These are phyloP conservation scores for Trachelus iudaicus DNA, from an alignment of 2,888 invertebrate species.

Conservation along the genomic window DNA sequence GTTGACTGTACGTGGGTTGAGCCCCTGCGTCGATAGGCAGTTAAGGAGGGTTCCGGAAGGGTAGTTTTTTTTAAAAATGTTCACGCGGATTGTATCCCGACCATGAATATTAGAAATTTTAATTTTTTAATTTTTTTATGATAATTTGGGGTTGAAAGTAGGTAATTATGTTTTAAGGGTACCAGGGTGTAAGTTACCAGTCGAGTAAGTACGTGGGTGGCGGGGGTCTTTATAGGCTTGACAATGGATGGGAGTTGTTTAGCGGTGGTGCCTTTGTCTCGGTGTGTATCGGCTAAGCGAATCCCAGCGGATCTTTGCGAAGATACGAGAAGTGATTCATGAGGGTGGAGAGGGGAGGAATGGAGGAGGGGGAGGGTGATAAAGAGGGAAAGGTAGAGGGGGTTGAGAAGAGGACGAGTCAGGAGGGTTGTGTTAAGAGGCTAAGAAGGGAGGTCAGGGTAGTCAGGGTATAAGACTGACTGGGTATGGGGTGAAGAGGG, in stretches of 20 bases:
- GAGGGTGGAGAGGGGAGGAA: conserved; percentile 4
- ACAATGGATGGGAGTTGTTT: conserved; percentile 17
- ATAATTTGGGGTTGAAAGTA: no score
- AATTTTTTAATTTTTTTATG: no score
- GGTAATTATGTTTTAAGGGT: no score
- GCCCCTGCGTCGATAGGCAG: no score
- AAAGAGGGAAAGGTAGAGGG: not conserved
- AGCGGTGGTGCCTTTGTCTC: conserved; percentile 30
- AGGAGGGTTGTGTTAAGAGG: conserved; percentile 1
- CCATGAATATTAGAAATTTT: no score
- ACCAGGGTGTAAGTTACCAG: no score
- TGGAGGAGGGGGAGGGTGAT: not conserved
- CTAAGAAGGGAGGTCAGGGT: not conserved
- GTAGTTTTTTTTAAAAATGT: no score
- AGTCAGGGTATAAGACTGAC: conserved; percentile 5
- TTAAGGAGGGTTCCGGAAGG: no score
- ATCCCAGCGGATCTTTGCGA: conserved; percentile 32
- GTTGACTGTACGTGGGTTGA: no score
- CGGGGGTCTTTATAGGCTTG: not conserved
- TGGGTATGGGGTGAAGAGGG: not conserved
- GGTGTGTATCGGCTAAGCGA: conserved; percentile 32
- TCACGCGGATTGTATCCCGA: no score
- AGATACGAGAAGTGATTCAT: conserved; percentile 40
- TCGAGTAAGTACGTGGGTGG: no score
- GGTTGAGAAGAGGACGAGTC: not conserved